Conservation (phyloP, 2,797 vertebrate species). For the Percopsis omiscomaycus region DNA sequence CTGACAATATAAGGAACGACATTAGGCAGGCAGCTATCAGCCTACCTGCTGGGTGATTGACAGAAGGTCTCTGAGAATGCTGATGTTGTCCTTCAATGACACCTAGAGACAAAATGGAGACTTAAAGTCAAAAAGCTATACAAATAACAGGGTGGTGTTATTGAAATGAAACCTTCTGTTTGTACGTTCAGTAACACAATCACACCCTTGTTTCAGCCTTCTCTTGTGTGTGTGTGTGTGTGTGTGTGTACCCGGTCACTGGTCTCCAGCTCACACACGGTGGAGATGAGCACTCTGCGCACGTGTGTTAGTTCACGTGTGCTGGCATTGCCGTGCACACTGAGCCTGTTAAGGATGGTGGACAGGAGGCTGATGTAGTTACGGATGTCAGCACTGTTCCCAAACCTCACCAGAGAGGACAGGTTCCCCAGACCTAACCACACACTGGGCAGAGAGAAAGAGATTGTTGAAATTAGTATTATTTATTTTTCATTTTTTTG, state of each 20-base stretch:
- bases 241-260: constrained; percentile 71
- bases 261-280: constrained; percentile 60
- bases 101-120: constrained; percentile 54
- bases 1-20: not conserved
- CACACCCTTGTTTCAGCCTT: not conserved
- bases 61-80: constrained; percentile 71
- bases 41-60: constrained; percentile 73
- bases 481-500: too few species aligned
- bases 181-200: not conserved
- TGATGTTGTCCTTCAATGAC: constrained; percentile 62
- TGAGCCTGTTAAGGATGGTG: constrained; percentile 73
- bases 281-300: constrained; percentile 71
- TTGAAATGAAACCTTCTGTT: too few species aligned
- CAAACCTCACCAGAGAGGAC: constrained; percentile 69
- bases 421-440: constrained; percentile 73
- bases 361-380: constrained; percentile 76
- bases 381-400: constrained; percentile 69
- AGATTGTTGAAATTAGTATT: not conserved
- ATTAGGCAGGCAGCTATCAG: not conserved
- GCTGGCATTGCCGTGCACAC: constrained; percentile 50
- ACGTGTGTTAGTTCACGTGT: constrained; percentile 54
- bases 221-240: not conserved
- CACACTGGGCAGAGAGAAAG: constrained; percentile 62
- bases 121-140: not conserved
- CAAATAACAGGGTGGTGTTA: too few species aligned